A percentile compares a stretch with the other conserved stretches of the same genome.
Evolutionary conservation across 1,140 invertebrate species (phyloP).

Genomic region (Lordiphosa collinella): DNA sequence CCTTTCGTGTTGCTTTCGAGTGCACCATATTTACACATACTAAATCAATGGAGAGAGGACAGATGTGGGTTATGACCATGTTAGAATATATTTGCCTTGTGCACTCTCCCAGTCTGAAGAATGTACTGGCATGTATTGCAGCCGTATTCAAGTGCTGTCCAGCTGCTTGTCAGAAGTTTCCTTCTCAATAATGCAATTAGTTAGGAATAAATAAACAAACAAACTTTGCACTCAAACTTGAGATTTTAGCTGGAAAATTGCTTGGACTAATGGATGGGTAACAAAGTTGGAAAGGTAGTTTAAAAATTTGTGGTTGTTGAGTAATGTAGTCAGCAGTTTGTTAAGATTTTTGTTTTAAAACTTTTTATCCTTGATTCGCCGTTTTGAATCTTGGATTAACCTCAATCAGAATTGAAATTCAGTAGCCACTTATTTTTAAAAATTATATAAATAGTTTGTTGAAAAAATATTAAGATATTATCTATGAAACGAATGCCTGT

Average conservation of each 20-base stretch:
- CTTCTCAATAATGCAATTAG: slow-evolving; percentile 34
- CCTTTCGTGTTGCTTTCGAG: slow-evolving; percentile 49
- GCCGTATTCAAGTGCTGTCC: slow-evolving; percentile 9
- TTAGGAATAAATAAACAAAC: background rate
- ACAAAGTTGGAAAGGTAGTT: too few relatives aligned
- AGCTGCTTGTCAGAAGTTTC: slow-evolving; percentile 1
- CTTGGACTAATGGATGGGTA: too few relatives aligned
- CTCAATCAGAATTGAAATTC: too few relatives aligned
- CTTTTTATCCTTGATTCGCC: too few relatives aligned
- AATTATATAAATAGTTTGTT: too few relatives aligned
- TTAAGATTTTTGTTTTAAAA: too few relatives aligned
- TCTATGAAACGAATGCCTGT: too few relatives aligned
- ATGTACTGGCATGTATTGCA: background rate
- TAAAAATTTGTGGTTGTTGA: too few relatives aligned
- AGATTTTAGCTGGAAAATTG: background rate
- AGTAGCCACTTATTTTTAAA: too few relatives aligned
- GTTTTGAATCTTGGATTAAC: too few relatives aligned
- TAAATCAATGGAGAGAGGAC: slow-evolving; percentile 46
- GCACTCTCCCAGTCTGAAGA: slow-evolving; percentile 21
- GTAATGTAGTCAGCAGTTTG: too few relatives aligned
- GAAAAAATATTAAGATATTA: too few relatives aligned
- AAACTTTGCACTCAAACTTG: background rate
- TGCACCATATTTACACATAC: slow-evolving; percentile 75
- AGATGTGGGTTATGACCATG: slow-evolving; percentile 32
- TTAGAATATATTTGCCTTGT: slow-evolving; percentile 16